Base-by-base conservation (phyloP, 2,888 invertebrate genomes). In the Auanema sp. region DNA sequence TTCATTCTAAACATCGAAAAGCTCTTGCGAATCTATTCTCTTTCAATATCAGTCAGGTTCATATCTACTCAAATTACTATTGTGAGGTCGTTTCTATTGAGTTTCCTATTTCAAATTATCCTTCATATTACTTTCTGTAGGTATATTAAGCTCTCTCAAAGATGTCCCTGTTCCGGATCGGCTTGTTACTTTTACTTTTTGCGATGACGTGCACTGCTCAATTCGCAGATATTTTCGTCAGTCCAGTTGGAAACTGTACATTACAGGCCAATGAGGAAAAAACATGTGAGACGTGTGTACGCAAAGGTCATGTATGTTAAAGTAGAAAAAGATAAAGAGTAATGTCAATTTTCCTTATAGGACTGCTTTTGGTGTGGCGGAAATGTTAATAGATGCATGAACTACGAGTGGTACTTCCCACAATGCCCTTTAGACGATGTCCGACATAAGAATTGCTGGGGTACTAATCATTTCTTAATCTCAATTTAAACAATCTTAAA, bases 351-450 rank as follows among this genome's bases (percentile, higher is more conserved):
- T 18, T 23, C 1, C 21, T 33, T 60, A 44, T 56, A 70, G 70
- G 60, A 71, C 1, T 76, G 76, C 55, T 76, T 76, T 62, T 76
- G 72, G 72, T 76, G 76, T 53, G 69, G 68, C n/a, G 76, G 71
- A 42, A 64, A 65, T n/a, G 68, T 52, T 21, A 65, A 75, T 21
- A 47, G 62, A 47, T 75, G 74, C 43, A 64, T 76, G 49, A 64
- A 64, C 18, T 76, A 71, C 53, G 73, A 73, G 44, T 73, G 72
- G 73, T 75, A 73, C 60, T 76, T 75, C 63, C 76, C 76, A 0
- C 62, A 68, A 25, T 76, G 76, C 53, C 61, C 67, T 51, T 66
- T 76, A 53, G 68, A 75, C 43, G 60, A 76, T 21, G 76, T 71
- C 40, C 68, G 71, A 55, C 72, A 76, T 60, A 69, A 69, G 12